Base-by-base conservation (phyloP, 2,113 vertebrate genomes). In the Hystrix brachyura region DNA sequence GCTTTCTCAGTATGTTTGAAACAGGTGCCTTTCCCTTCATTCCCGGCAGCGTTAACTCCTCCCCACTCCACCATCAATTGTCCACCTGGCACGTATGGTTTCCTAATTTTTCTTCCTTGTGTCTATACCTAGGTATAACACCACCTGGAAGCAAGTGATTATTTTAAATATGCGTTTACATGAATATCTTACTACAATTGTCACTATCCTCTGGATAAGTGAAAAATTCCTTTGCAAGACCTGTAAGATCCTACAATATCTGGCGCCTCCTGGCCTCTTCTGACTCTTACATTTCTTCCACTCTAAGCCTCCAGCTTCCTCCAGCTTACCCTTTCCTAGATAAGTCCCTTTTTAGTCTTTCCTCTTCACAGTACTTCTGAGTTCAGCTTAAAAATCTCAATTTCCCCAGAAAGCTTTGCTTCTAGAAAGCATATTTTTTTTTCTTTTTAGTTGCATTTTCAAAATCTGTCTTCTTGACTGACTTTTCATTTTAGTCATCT, bases 401-500 rank as follows among this genome's bases (percentile, higher is more conserved):
- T 78, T 88, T 48, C 12, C 64, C 83, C 12, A 34, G 9, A 71
- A 21, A 79, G 6, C 5, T 48, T 13, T 38, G 10, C 32, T 59
- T 80, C 48, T 32, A 60, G 4, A 87, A 93, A 82, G 17, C 12
- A 6, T 18, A 55, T 67, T 48, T 19, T n/a, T 19, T n/a, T 29
- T 15, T 17, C 2, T 5, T 62, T 62, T 43, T 2, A 7, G 25
- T n/a, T 51, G 8, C 1, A 29, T 80, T 92, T 79, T 64, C 69
- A 57, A 90, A 94, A 59, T 51, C 43, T 81, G n/a, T 23, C 18
- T 62, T 94, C 34, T 55, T 51, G 64, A 23, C 53, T 46, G 19
- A 84, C 11, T 81, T 93, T 94, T 81, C 59, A 76, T 53, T 32
- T 71, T 86, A 57, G 90, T 80, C 29, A 78, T n/a, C 38, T 91